Evolutionary conservation across 2,888 invertebrate genomes (phyloP), one percentile per base, ranked within the genome.

Genomic region (Nudaria mundana): DNA sequence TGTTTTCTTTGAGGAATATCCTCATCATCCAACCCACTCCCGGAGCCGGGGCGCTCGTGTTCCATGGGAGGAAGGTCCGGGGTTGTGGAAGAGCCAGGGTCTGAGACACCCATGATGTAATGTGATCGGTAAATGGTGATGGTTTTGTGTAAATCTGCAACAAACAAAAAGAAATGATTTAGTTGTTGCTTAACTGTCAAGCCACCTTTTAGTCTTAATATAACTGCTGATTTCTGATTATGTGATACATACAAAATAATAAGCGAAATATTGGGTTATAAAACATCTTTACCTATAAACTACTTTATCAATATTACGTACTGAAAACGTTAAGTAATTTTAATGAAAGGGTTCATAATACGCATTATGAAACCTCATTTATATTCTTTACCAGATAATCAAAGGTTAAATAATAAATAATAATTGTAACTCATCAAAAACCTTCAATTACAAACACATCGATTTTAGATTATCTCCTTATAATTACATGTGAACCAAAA

Each of bases 1-100:
- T 97, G 97, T 76, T 97, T 97, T 63, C 97, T 89, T 72, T 97
- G 94, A 3, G 96, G 96, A 5, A 94, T 91, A 68, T 95, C 95
- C 59, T 95, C 95, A 61, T 95, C 93, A 65, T 89, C 83, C 68
- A 91, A 73, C 31, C 83, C 80, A 29, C 78, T 76, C 10, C 84
- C 82, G 0, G 85, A 82, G 3, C 78, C 79, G 4, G 85, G 83
- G 1, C 84, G 76, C 37, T 86, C 85, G 6, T 71, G 71, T 25
- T 81, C 81, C 40, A 75, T 52, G 0, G 66, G 68, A 0, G 76
- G 76, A 0, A 82, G 69, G 41, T 85, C 86, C 0, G 81, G 77
- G 3, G 81, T 81, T 8, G 75, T 58, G 1, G 81, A 77, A 3
- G 80, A 76, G 42, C 81, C 80, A 22, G 81, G 70, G 41, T 87